Base-by-base conservation (phyloP, 2,888 invertebrate species). In the Cancer borealis region DNA sequence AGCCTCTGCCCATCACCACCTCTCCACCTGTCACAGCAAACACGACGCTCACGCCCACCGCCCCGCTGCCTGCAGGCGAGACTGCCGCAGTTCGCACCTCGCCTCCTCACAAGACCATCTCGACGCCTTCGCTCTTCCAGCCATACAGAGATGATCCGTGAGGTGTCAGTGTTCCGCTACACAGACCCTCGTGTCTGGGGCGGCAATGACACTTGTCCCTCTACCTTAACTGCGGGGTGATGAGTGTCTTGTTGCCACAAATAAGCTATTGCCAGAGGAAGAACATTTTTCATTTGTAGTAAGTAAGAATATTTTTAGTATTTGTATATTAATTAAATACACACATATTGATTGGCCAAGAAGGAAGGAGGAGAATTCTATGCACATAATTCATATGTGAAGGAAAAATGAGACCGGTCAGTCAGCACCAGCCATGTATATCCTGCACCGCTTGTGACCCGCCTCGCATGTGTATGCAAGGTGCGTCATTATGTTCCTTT, bases 81-180 rank as follows among this genome's bases (percentile, higher is more conserved):
- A 84, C 84, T 4, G n/a, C 87, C 26, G 87, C 30, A 45, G 91
- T 87, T 17, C 66, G 87, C 10, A 39, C 54, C 21, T 87, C 84
- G 5, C 84, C 84, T n/a, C n/a, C 93, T 14, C 93, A 91, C 54
- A 93, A 93, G 66, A 91, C 87, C 17, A 91, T 39, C n/a, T 49
- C 93, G 12, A 66, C 49, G 12, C 94, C 92, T 26, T 92, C 94
- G 5, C 94, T 94, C 88, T 94, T 94, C 92, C 94, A 94, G 60
- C 94, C 94, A 10, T 94, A 94, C 73, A 66, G 94, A 60, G 94
- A 94, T 79, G 92, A 94, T 54, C 92, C 94, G 21, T 93, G 91
- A 93, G 39, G 39, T 39, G 39, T 39, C 39, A 39, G 39, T 39
- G 39, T 39, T 39, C 39, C 39, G 39, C 39, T 73, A n/a, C 1